Evolutionary conservation across 2,113 vertebrate species (phyloP), one percentile per base, ranked within the genome.

Genomic region (Carassius carassius): DNA sequence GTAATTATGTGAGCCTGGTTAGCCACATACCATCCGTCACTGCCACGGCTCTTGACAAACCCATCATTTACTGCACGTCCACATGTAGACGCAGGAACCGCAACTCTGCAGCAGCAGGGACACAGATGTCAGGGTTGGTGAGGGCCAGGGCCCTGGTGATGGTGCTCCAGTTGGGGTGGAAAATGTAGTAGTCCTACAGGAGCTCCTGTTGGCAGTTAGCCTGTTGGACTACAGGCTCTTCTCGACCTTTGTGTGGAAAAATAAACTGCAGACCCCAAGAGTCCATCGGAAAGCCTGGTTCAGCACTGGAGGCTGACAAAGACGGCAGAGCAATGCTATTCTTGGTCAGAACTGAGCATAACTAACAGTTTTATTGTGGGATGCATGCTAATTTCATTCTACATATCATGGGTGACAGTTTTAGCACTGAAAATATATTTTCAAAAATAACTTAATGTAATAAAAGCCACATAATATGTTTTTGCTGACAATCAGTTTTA

Each of bases 61-160:
- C 78, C 81, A 79, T 87, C 78, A 88, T 90, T 90, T 90, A 87
- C 87, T 88, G 84, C 77, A 87, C 80, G 74, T 87, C 78, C 87
- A 87, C 82, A 80, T 82, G 67, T 29, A 77, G 86, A 78, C 25
- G 67, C 81, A 81, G 76, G 73, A 79, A 87, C 86, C 84, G 2
- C 87, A 89, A 62, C 79, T 73, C 84, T 72, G 73, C 79, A 85
- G 79, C 79, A 74, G 67, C 77, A 72, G 76, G 85, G 84, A 82
- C 87, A 84, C 89, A 90, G 85, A 90, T 90, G 89, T 87, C 87
- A 78, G 77, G 87, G 89, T 85, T 85, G 83, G 85, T 88, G 54
- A 81, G 73, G 83, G 77, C 80, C 81, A 82, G 85, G 80, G 74
- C 88, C 83, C 88, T 85, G 78, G 78, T 88, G 88, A 89, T 84